Percentiles rank a stretch among this genome's conserved stretches.
Conservation (phyloP, 2,888 invertebrate species). For the Fragum sueziense region DNA sequence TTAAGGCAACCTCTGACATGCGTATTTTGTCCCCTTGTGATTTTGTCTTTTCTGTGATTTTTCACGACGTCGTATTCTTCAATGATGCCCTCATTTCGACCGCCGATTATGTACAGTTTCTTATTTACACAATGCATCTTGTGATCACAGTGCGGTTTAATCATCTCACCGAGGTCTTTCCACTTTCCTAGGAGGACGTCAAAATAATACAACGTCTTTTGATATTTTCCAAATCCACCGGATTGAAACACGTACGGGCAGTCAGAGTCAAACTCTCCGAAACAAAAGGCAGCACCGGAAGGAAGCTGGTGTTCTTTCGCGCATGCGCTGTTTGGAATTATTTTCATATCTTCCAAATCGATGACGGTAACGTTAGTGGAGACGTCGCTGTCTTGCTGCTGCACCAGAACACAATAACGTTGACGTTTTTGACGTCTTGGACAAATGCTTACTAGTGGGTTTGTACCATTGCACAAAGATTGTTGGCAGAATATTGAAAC, state of each 20-base stretch:
- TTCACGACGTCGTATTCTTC: conserved; percentile 1
- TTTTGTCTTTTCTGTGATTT: not conserved
- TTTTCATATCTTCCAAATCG: not conserved
- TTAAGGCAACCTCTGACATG: conserved; percentile 4
- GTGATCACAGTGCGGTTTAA: not conserved
- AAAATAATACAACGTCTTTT: not conserved
- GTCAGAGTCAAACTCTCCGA: not conserved
- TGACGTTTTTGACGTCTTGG: not conserved
- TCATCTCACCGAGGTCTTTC: not conserved
- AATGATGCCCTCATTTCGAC: not conserved
- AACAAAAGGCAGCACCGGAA: not conserved
- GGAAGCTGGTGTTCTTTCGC: not conserved
- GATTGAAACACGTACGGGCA: conserved; percentile 12
- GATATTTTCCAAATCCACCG: not conserved
- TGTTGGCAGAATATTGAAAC: not conserved
- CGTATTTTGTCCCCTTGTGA: not conserved
- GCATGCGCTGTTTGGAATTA: not conserved
- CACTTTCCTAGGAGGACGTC: conserved; percentile 3
- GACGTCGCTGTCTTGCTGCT: not conserved
- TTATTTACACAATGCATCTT: conserved; percentile 7
- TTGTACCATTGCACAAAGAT: not conserved
- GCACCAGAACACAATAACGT: not conserved
- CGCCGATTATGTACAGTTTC: not conserved
- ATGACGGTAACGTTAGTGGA: not conserved
- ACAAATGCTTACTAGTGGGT: not conserved